A percentile compares a stretch with the other conserved stretches of the same genome.
These are phyloP conservation scores for Mormoops blainvillei DNA, from an alignment of 2,113 vertebrate species.

Conservation along the genomic window DNA sequence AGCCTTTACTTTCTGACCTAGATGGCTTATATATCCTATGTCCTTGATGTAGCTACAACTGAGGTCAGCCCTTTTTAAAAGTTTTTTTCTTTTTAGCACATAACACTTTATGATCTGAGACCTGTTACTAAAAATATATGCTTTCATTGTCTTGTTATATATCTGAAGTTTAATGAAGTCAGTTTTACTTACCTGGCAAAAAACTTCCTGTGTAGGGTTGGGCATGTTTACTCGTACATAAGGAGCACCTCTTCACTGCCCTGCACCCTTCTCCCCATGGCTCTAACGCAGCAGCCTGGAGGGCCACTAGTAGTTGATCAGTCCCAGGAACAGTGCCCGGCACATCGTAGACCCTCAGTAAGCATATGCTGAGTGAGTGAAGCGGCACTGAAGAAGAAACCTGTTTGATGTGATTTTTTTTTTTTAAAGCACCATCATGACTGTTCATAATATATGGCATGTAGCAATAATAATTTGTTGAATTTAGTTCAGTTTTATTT, in stretches of 20 bases:
- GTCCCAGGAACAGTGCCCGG: neutral
- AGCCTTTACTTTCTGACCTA: neutral
- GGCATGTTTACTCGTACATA: neutral
- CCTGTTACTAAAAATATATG: neutral
- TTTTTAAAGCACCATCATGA: neutral
- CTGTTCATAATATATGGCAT: neutral
- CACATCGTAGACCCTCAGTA: neutral
- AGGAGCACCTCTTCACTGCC: neutral
- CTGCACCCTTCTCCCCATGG: neutral
- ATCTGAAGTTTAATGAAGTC: neutral
- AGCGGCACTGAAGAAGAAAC: neutral
- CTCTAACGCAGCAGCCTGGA: neutral
- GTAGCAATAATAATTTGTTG: neutral
- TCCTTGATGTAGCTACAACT: neutral
- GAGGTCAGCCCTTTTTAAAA: neutral
- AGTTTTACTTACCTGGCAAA: neutral
- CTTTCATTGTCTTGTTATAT: neutral
- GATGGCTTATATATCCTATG: neutral
- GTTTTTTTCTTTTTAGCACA: neutral
- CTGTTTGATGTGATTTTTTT: neutral
- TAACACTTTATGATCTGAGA: neutral
- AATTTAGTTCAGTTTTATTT: neutral
- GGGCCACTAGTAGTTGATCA: neutral
- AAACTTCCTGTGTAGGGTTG: neutral
- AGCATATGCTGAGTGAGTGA: neutral